Base-by-base conservation (phyloP, 1,140 invertebrate species). In the Gryllus bimaculatus region DNA sequence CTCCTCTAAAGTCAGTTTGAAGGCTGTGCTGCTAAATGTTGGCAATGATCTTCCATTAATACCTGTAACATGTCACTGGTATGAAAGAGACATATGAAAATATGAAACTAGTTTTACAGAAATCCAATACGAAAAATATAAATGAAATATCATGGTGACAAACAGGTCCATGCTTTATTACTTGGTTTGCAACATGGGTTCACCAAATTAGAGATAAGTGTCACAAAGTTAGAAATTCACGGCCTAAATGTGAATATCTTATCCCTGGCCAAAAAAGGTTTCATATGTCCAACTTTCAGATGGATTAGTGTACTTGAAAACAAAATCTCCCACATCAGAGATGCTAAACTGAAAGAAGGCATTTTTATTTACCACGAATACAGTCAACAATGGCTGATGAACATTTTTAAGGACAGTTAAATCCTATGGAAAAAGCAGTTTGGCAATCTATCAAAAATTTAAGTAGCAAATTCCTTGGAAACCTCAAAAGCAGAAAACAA, bases 131-230 rank as follows among this genome's bases (percentile, higher is more conserved):
- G n/a, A 66, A 13, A 47, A 74, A 48, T 74, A 48, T 80, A 20
- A 74, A 54, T 80, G 77, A 77, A 75, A 78, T 20, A 75, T 80
- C 8, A 77, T 66, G 73, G 13, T n/a, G 79, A 80, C 78, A 75
- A 78, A 47, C 78, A 80, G 75, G 78, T 80, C 49, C 48, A 74
- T 15, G 74, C 80, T 21, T 77, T 80, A 20, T 39, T 79, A 18
- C 73, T 81, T 39, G 81, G 80, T 15, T 79, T 81, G 39, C 81
- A 83, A 47, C 18, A 74, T 8, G 81, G 81, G n/a, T 82, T 78
- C 48, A 83, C 79, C 47, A 82, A 82, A 75, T 80, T 79, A 66
- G 81, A 74, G 81, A 77, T 21, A 77, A 76, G 75, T 47, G 73
- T 20, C 15, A 77, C 48, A 80, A 82, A 48, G 82, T 76, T 48